These are phyloP conservation scores for Zaprionus lachaisei DNA, from an alignment of 1,140 invertebrate genomes.

Conservation along the genomic window DNA sequence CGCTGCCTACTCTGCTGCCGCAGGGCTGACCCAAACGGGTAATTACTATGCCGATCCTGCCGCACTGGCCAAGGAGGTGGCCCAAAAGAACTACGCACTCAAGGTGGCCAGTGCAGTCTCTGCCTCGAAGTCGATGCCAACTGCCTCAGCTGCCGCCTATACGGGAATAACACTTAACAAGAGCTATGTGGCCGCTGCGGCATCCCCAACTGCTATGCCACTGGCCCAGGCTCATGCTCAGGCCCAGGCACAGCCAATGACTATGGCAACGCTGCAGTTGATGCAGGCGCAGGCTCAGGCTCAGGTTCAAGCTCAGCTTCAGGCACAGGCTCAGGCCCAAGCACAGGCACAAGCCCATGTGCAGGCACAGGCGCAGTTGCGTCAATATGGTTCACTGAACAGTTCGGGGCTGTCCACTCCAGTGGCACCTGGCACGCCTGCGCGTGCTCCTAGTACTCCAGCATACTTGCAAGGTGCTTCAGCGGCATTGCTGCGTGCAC, in stretches of 20 bases:
- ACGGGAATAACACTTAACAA: constrained; percentile 91
- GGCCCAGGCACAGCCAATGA: constrained; percentile 42
- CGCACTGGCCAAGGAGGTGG: constrained; percentile 89
- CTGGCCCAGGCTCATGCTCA: constrained; percentile 41
- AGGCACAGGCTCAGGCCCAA: constrained; percentile 58
- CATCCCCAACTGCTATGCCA: constrained; percentile 61
- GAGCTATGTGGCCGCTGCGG: constrained; percentile 84
- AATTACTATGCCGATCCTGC: constrained; percentile 86
- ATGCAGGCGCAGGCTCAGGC: constrained; percentile 54
- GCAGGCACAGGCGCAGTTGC: constrained; percentile 53
- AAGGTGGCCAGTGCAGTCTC: constrained; percentile 86
- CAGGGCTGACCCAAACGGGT: constrained; percentile 60
- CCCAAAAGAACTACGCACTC: constrained; percentile 90
- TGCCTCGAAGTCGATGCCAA: constrained; percentile 36
- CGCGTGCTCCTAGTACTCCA: constrained; percentile 41
- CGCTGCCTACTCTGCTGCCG: constrained; percentile 76
- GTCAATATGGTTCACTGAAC: constrained; percentile 85
- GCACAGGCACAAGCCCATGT: constrained; percentile 46
- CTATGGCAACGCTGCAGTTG: constrained; percentile 58
- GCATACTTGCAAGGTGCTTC: constrained; percentile 29
- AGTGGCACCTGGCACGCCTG: constrained; percentile 83
- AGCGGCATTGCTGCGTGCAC: constrained; percentile 51
- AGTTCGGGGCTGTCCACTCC: constrained; percentile 78
- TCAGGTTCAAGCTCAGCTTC: constrained; percentile 46
- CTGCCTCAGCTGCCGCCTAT: constrained; percentile 88